Conservation (phyloP, 1,140 invertebrate species). For the Varroa destructor region DNA sequence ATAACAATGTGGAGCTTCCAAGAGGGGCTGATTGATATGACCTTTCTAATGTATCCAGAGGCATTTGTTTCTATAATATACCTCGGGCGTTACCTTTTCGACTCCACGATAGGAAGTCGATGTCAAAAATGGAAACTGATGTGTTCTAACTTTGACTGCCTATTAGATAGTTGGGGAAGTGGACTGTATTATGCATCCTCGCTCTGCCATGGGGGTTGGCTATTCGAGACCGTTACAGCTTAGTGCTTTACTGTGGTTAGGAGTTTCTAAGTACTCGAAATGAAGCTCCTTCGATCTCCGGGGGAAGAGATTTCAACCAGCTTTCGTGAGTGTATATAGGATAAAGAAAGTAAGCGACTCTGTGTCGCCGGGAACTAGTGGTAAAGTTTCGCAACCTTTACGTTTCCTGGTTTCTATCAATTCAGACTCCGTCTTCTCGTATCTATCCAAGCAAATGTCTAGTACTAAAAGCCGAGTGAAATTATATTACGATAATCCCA, state of each 20-base stretch:
- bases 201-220: conserved; percentile 16
- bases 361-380: not conserved
- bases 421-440: not conserved
- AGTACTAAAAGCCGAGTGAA: not conserved
- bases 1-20: conserved; percentile 26
- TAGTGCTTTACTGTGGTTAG: not conserved
- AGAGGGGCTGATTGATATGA: not conserved
- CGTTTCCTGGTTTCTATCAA: not conserved
- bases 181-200: not conserved
- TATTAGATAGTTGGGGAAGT: not conserved
- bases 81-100: not conserved
- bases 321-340: not conserved
- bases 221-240: not conserved
- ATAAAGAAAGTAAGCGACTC: not conserved
- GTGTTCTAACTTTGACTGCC: not conserved
- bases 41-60: not conserved
- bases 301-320: conserved; percentile 25
- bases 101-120: not conserved
- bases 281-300: conserved; percentile 25
- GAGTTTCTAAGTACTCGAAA: not conserved
- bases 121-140: not conserved
- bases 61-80: not conserved
- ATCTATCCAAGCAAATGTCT: not conserved
- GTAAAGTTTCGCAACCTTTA: not conserved
- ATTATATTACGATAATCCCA: not conserved